Conservation (phyloP, 1,140 invertebrate genomes). For the Leucophenga varia region DNA sequence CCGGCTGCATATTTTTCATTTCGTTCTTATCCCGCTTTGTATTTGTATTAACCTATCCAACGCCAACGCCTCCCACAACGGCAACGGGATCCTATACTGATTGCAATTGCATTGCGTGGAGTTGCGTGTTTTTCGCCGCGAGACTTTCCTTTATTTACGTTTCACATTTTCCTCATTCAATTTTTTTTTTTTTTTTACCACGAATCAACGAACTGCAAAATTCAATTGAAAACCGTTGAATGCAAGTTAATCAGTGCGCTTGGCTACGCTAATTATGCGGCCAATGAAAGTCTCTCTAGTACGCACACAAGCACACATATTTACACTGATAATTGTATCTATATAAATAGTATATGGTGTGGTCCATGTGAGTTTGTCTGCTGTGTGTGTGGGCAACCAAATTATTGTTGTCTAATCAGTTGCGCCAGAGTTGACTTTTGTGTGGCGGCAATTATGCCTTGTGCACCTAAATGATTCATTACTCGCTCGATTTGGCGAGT, state of each 20-base stretch:
- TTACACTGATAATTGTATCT: slow-evolving; percentile 11
- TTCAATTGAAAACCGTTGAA: slow-evolving; percentile 52
- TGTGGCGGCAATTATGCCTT: slow-evolving; percentile 10
- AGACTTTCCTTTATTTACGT: slow-evolving; percentile 14
- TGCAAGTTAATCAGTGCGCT: slow-evolving; percentile 53
- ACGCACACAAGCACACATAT: slow-evolving; percentile 4
- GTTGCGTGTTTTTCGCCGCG: slow-evolving; percentile 10
- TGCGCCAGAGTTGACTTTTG: slow-evolving; percentile 22
- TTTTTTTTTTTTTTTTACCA: slow-evolving; percentile 28
- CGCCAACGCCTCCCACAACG: slow-evolving; percentile 9
- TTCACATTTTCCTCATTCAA: slow-evolving; percentile 7
- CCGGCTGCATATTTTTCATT: slow-evolving; percentile 36
- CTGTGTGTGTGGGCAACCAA: slow-evolving; percentile 3
- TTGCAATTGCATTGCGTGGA: slow-evolving; percentile 37
- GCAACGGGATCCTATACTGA: slow-evolving; percentile 21
- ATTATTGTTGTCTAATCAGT: slow-evolving; percentile 27
- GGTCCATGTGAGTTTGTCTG: background rate
- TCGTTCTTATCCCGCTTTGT: slow-evolving; percentile 29
- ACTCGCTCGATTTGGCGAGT: too few relatives aligned
- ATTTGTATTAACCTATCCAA: slow-evolving; percentile 24
- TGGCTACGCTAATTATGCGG: slow-evolving; percentile 51
- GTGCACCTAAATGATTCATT: too few relatives aligned
- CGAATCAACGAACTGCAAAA: slow-evolving; percentile 52
- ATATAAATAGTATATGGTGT: slow-evolving; percentile 2
- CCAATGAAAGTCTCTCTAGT: slow-evolving; percentile 25